Conservation (phyloP, 2,797 vertebrate genomes). For the Loris lydekkerianus region DNA sequence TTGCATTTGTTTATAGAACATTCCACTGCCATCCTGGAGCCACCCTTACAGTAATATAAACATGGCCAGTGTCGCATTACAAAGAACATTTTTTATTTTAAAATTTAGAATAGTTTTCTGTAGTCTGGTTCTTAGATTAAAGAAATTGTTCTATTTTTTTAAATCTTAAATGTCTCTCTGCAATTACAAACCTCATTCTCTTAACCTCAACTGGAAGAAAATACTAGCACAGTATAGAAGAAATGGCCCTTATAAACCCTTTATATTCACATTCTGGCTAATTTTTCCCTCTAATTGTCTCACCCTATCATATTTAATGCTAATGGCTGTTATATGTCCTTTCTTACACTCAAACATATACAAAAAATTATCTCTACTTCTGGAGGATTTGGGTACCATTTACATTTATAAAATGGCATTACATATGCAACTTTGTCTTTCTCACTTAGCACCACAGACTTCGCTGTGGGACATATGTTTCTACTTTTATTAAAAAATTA, state of each 20-base stretch:
- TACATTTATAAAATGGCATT: neutral
- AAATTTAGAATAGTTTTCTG: conserved; percentile 32
- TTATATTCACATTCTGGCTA: neutral
- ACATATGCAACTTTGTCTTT: neutral
- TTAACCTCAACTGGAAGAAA: neutral
- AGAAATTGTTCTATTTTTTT: conserved; percentile 40
- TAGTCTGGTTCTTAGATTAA: conserved; percentile 9
- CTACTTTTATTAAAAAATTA: neutral
- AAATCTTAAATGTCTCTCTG: neutral
- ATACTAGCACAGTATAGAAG: neutral
- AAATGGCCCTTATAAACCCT: neutral
- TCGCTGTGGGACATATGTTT: neutral
- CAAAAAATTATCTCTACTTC: neutral
- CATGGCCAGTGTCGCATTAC: neutral
- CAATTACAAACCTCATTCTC: neutral
- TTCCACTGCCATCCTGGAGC: neutral
- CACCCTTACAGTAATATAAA: conserved; percentile 11
- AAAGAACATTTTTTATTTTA: neutral
- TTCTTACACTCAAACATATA: neutral
- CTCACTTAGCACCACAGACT: neutral
- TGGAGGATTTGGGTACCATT: neutral
- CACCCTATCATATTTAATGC: neutral
- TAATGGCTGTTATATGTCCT: neutral
- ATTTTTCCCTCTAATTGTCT: neutral
- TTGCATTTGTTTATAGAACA: conserved; percentile 38